Base-by-base conservation (phyloP, 2,797 vertebrate genomes). In the Vireo griseus region DNA sequence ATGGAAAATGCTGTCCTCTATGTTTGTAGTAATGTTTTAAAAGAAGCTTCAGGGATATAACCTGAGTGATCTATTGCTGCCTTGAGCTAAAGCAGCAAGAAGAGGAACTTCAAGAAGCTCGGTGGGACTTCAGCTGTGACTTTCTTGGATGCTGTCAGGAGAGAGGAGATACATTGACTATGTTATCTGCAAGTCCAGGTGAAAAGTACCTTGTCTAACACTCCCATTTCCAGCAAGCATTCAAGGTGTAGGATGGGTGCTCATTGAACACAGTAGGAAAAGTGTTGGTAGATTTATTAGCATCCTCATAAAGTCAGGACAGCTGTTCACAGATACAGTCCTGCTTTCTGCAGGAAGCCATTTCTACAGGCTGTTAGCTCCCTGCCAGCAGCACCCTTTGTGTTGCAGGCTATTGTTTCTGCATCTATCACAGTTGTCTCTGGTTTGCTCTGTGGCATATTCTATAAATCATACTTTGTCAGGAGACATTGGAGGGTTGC, bases 401-500 rank as follows among this genome's bases (percentile, higher is more conserved):
- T 69, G 94, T 48, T 73, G 76, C 45, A 63, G 80, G 50, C 45
- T 87, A 8, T 15, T 82, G 77, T 62, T 82, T 88, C 74, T 72
- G 42, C 75, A 68, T 65, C 68, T 71, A 29, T 77, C 75, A 66
- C 59, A 85, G 57, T 6, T 69, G 52, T 74, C 72, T 77, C 61
- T 73, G 61, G 31, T 68, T 74, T 78, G 42, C 58, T 68, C 47
- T 80, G 25, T 82, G 88, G 39, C 15, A 10, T 42, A 68, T 45
- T 79, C 86, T 65, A 62, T 88, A 93, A 87, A 94, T 91, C 82
- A 68, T 42, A 21, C 25, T 79, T 89, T 48, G 75, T 72, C 75
- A 91, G 88, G 35, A 80, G 39, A 22, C 45, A 16, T 2, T 35
- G 61, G 45, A 65, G n/a, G 28, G 45, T 73, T 83, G 72, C 54